These are phyloP conservation scores for Acanthoscelides obtectus DNA, from an alignment of 2,888 invertebrate genomes.

Conservation along the genomic window DNA sequence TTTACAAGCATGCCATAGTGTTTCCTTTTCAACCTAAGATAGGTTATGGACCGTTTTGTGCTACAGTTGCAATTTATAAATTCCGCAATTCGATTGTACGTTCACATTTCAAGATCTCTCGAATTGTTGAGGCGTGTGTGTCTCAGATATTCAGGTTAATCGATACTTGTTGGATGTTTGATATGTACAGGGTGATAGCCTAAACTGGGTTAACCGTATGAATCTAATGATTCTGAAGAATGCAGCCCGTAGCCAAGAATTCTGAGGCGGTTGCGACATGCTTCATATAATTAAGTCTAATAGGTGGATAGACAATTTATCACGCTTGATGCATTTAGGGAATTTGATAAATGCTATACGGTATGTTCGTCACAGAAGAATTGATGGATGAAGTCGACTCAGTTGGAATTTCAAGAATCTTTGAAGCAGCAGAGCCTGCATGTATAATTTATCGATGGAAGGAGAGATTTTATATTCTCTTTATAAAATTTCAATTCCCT, in stretches of 20 bases:
- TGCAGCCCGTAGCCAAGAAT: not conserved
- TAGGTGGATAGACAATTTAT: not conserved
- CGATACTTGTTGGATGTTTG: not conserved
- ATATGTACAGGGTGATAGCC: not conserved
- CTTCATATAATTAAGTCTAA: not conserved
- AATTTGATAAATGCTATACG: not conserved
- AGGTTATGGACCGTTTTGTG: too few species aligned
- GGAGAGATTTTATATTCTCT: too few species aligned
- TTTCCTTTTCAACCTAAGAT: too few species aligned
- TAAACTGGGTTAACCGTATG: not conserved
- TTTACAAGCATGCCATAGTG: too few species aligned
- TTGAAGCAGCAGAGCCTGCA: too few species aligned
- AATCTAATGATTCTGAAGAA: not conserved
- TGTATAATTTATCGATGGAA: too few species aligned
- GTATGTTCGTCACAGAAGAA: not conserved
- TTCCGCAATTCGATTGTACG: not conserved
- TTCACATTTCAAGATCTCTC: not conserved
- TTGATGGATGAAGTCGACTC: not conserved
- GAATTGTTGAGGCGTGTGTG: not conserved
- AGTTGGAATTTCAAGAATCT: not conserved
- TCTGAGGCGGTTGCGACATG: not conserved
- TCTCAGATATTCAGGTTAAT: not conserved
- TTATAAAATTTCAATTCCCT: too few species aligned
- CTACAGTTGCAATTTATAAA: too few species aligned
- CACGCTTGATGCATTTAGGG: not conserved